phyloP scores from a whole-genome alignment of 2,888 invertebrate genomes.

The Hoplodrina blanda region DNA sequence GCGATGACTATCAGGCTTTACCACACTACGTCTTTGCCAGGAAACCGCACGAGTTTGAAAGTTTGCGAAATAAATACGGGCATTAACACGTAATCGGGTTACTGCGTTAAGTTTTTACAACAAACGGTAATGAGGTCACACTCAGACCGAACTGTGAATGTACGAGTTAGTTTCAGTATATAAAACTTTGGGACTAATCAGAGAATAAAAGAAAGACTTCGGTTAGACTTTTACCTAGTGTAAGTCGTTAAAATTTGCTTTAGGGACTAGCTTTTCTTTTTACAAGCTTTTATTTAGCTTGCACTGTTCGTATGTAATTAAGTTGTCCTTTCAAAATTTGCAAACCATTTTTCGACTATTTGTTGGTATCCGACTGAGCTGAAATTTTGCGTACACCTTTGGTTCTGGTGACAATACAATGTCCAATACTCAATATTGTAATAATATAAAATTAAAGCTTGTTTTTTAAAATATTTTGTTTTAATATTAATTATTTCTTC shows the following conservation, averaged over 20 bases:
- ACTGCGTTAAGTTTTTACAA: slow-evolving; percentile 56
- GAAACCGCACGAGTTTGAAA: slow-evolving; percentile 54
- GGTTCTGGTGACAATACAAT: too few relatives aligned
- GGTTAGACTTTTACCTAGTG: neutral
- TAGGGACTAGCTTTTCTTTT: too few relatives aligned
- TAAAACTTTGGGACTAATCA: slow-evolving; percentile 47
- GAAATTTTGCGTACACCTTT: too few relatives aligned
- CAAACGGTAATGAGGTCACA: slow-evolving; percentile 37
- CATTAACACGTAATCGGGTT: slow-evolving; percentile 60
- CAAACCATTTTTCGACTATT: too few relatives aligned
- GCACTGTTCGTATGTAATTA: too few relatives aligned
- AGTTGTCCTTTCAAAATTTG: too few relatives aligned
- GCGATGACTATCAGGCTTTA: slow-evolving; percentile 56
- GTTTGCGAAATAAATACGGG: slow-evolving; percentile 58
- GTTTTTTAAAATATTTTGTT: too few relatives aligned
- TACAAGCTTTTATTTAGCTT: too few relatives aligned
- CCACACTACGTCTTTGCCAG: slow-evolving; percentile 46
- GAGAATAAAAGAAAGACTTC: neutral
- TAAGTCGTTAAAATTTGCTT: neutral
- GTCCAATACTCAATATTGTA: too few relatives aligned
- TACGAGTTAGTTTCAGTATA: slow-evolving; percentile 22
- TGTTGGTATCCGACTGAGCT: too few relatives aligned
- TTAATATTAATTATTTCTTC: too few relatives aligned
- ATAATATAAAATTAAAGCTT: too few relatives aligned
- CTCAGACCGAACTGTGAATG: slow-evolving; percentile 33